These are phyloP conservation scores for Mormyrus lacerda DNA, from an alignment of 2,113 vertebrate genomes.

Conservation along the genomic window DNA sequence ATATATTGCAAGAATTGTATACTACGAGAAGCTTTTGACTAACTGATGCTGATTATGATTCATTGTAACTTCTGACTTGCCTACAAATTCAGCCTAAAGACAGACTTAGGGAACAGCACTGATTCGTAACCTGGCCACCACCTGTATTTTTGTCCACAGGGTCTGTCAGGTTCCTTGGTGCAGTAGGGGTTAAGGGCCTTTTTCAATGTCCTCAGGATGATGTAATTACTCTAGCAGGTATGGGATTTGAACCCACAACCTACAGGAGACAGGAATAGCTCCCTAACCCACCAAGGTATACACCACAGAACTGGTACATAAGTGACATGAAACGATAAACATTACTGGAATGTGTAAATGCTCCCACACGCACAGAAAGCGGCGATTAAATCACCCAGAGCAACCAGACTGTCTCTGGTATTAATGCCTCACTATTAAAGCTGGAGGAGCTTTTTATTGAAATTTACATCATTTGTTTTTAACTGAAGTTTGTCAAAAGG, in stretches of 20 bases:
- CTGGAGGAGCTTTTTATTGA: neutral
- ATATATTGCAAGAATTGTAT: neutral
- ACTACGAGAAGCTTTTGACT: neutral
- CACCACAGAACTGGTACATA: neutral
- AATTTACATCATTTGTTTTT: neutral
- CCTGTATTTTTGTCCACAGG: neutral
- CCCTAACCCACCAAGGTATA: neutral
- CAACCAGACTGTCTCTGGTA: neutral
- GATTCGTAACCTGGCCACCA: neutral
- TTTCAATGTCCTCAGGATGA: neutral
- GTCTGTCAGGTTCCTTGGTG: neutral
- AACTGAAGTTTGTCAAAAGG: neutral
- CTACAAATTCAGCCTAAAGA: neutral
- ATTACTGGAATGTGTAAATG: neutral
- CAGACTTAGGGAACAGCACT: neutral
- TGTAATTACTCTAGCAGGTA: neutral
- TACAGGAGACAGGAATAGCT: neutral
- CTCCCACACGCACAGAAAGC: neutral
- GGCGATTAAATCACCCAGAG: neutral
- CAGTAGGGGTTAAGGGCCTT: neutral
- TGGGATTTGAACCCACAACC: neutral
- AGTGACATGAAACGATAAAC: neutral
- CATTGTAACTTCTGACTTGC: neutral
- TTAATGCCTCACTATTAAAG: neutral
- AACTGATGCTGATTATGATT: neutral